Evolutionary conservation across 2,888 invertebrate species (phyloP), one percentile per base, ranked within the genome.

Genomic region (Drosophila longiperda): DNA sequence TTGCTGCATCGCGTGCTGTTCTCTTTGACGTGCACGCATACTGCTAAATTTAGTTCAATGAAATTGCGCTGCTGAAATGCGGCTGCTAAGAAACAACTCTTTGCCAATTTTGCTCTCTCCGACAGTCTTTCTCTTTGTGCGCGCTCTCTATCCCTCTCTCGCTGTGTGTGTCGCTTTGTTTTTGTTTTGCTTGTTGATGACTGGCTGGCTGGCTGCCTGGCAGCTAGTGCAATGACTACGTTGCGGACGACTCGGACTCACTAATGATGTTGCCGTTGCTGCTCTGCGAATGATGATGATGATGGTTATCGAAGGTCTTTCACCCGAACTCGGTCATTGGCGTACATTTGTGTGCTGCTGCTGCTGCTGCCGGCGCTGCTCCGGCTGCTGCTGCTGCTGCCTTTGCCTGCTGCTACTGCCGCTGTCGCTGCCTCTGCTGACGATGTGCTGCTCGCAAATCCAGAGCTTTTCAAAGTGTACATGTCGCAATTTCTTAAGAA

Each of bases 251-350:
- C 73, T 77, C 80, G 71, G 68, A 78, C 78, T 80, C 80, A 73
- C 71, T 75, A 82, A 80, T 87, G 84, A 83, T 83, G 88, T 75
- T 87, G 80, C 82, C 83, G 75, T 82, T 82, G 77, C 90, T 82
- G 86, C 89, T 82, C 82, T 83, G 87, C 78, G 78, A 82, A 89
- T 88, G 85, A 91, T 90, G 90, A 91, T 89, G 90, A 92, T 91
- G 91, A 92, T 92, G 92, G 92, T 92, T 91, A 92, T 92, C 92
- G 93, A 93, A 93, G 93, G 93, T 93, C 93, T 93, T 93, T 93
- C 93, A 93, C 93, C 93, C 93, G 93, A 92, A 92, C 93, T 93
- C 93, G 93, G 93, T 93, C 93, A 93, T 93, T 93, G 93, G 93
- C 93, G 93, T 93, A 92, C 92, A 92, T 92, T 91, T 92, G 86